Evolutionary conservation across 2,113 vertebrate genomes (phyloP), one percentile per base, ranked within the genome.

Genomic region (Dinomys branickii): DNA sequence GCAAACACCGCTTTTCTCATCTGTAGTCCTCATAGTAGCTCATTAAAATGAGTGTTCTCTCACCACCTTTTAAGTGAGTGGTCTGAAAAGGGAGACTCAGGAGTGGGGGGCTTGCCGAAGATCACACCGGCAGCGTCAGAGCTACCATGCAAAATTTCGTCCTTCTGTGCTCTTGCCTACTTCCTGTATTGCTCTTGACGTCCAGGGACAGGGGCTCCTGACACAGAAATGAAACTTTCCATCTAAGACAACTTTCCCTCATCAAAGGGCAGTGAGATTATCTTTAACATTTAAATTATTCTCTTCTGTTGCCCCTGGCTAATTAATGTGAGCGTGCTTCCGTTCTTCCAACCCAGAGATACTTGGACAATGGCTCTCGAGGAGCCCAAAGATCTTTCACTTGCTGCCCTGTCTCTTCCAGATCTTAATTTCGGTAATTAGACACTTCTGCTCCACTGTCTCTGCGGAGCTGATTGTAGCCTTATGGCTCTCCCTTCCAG

Each of bases 211-310:
- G 2, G 20, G 4, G 8, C 87, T 63, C 44, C 59, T 0, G 35
- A 81, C 2, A 1, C 2, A 33, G 83, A 93, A 90, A 92, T 88
- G 85, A 83, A 83, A 95, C 63, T 94, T 94, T 73, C 80, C 52
- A 2, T 58, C 54, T 38, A 87, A 14, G 92, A 95, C 93, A 96
- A 96, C 33, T 95, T 96, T 90, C 95, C 94, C 61, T 63, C 96
- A 95, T 95, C 59, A 96, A 96, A 98, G 97, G 94, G 90, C 87
- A 91, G 77, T 14, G 56, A 97, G 94, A 80, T 93, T 98, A 94
- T 96, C 97, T 90, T 69, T 67, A 75, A 82, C 96, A 84, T 97
- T 93, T 97, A 89, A 50, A 95, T 92, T 73, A 96, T 95, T 97
- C 90, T 98, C 94, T 95, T 97, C 90, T 41, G 97, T 83, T 4